These are phyloP conservation scores for Myrmecobius fasciatus DNA, from an alignment of 2,113 vertebrate species.

Conservation along the genomic window DNA sequence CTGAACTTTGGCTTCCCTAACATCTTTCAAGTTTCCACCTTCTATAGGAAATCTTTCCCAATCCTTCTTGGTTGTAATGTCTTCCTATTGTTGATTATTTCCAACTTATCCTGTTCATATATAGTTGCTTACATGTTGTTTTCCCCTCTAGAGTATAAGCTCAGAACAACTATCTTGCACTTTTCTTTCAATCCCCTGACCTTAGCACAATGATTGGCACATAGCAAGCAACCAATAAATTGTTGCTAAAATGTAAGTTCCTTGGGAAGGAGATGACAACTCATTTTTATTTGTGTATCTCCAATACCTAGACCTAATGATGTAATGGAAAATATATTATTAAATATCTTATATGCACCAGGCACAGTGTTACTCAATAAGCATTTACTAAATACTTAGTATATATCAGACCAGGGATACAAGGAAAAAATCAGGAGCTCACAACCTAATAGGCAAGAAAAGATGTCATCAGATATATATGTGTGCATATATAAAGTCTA, in stretches of 20 bases:
- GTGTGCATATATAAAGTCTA: too few relatives aligned
- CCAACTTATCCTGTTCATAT: neutral
- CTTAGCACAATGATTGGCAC: conserved; percentile 45
- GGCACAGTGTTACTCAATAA: neutral
- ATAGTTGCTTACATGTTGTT: neutral
- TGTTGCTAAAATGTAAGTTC: conserved; percentile 23
- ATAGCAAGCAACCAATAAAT: conserved; percentile 8
- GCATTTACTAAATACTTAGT: neutral
- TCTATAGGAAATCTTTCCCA: neutral
- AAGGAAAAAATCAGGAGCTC: neutral
- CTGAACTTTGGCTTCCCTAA: neutral
- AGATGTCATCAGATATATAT: neutral
- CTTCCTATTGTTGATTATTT: neutral
- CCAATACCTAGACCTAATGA: neutral
- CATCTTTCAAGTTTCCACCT: neutral
- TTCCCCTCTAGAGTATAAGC: neutral
- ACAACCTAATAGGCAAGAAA: neutral
- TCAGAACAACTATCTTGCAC: neutral
- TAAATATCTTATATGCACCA: neutral
- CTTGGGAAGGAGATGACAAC: neutral
- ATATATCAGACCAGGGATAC: neutral
- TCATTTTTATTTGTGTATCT: neutral
- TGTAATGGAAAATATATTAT: neutral
- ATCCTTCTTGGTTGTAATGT: neutral
- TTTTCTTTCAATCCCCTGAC: neutral